Percentiles rank a stretch among this genome's conserved stretches.
Conservation (phyloP, 2,797 vertebrate genomes). For the Botia kubotai region DNA sequence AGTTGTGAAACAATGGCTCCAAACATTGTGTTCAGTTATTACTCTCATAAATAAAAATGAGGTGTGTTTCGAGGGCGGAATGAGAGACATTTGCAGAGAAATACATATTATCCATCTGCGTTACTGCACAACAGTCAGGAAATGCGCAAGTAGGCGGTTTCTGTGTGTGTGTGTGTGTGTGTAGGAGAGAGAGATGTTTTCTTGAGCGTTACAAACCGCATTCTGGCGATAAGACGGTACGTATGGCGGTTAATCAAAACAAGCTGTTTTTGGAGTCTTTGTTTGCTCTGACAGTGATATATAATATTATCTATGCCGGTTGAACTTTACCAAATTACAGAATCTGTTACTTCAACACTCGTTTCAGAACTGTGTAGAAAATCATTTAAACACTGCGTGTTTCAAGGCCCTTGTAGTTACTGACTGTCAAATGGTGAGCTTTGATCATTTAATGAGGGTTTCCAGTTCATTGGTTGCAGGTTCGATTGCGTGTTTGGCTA, state of each 20-base stretch:
- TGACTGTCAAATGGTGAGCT: background rate
- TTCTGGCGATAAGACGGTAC: background rate
- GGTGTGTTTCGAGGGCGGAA: constrained; percentile 17
- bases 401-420: background rate
- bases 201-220: constrained; percentile 7
- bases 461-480: background rate
- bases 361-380: constrained; percentile 17
- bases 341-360: constrained; percentile 18
- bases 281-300: constrained; percentile 28
- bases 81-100: constrained; percentile 16
- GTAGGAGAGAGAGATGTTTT: background rate
- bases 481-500: background rate
- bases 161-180: background rate
- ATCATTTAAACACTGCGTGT: background rate
- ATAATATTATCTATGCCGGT: background rate
- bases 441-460: background rate
- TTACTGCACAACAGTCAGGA: background rate
- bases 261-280: constrained; percentile 13
- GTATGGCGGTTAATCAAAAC: constrained; percentile 27
- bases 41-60: constrained; percentile 35
- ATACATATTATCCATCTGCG: constrained; percentile 19
- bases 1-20: constrained; percentile 26
- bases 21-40: constrained; percentile 36
- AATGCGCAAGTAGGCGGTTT: background rate
- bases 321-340: constrained; percentile 21